A percentile compares a stretch with the other conserved stretches of the same genome.
These are phyloP conservation scores for Myotis vivesi DNA, from an alignment of 2,797 vertebrate genomes.

Conservation along the genomic window DNA sequence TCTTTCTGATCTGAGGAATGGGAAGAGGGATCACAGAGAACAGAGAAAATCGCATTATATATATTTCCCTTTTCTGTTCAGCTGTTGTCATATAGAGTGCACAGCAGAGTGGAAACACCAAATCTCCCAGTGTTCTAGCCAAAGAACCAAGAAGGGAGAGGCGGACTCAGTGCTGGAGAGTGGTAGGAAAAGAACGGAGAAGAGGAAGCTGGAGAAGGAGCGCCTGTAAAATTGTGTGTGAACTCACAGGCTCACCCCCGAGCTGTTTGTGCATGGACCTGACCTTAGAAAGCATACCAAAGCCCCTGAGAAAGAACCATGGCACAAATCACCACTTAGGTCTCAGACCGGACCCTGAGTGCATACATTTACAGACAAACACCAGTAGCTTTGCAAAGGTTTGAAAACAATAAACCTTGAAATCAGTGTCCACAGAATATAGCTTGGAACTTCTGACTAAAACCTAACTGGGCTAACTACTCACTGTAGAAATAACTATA, in stretches of 20 bases:
- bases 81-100: not conserved
- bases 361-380: not conserved
- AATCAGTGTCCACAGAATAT: not conserved
- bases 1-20: not conserved
- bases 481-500: not conserved
- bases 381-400: not conserved
- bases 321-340: not conserved
- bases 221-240: not conserved
- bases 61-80: not conserved
- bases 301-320: not conserved
- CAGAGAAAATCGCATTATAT: not conserved
- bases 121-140: not conserved
- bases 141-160: not conserved
- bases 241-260: not conserved
- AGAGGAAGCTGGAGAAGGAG: not conserved
- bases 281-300: not conserved
- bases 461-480: not conserved
- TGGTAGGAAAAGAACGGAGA: not conserved
- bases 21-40: not conserved
- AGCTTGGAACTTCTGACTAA: not conserved
- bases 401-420: not conserved
- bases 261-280: not conserved
- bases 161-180: too few species aligned
- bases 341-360: not conserved
- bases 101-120: not conserved